Evolutionary conservation across 2,113 vertebrate genomes (phyloP), one percentile per base, ranked within the genome.

Genomic region (Dendrocopos noguchii): DNA sequence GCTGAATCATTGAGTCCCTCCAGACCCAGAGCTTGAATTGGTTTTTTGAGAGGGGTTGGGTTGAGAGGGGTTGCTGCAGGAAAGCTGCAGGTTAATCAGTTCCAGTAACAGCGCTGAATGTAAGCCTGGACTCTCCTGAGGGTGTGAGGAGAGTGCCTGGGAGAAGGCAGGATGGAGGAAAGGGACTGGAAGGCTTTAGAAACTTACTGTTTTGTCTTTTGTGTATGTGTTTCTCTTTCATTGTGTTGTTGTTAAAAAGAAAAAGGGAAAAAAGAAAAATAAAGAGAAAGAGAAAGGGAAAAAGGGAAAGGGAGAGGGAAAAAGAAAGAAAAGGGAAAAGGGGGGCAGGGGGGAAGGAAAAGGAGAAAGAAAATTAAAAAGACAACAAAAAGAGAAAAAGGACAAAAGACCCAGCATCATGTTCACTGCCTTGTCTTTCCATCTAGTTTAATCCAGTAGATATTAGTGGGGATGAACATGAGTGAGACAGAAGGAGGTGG

Each of bases 1-100:
- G 25, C 84, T 96, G 97, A 96, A 96, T 97, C 96, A 67, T 60
- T 63, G 68, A 80, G 80, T 97, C 95, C 90, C 97, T 97, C 91
- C 91, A 96, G 97, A 97, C 93, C 96, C 93, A 92, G 86, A 96
- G 86, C 87, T 77, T 96, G 96, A 97, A 97, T 96, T 97, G 95
- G 94, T 95, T 98, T 36, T 96, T 97, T 92, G 87, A 90, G 88
- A 93, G 87, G 90, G 91, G 83, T 12, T 95, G 91, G 92, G 76
- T 84, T 96, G 93, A 96, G 95, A 96, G 89, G 67, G 74, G 85
- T 84, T 94, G 91, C 94, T 95, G 59, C 66, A 74, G 83, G 93
- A 97, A 97, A 97, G 80, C 91, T 93, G 76, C 82, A 92, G 85
- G 95, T 93, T 97, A 97, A 97, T 97, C 95, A 95, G 77, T 97